These are phyloP conservation scores for Sebastes miniatus DNA, from an alignment of 2,797 vertebrate species.

Conservation along the genomic window DNA sequence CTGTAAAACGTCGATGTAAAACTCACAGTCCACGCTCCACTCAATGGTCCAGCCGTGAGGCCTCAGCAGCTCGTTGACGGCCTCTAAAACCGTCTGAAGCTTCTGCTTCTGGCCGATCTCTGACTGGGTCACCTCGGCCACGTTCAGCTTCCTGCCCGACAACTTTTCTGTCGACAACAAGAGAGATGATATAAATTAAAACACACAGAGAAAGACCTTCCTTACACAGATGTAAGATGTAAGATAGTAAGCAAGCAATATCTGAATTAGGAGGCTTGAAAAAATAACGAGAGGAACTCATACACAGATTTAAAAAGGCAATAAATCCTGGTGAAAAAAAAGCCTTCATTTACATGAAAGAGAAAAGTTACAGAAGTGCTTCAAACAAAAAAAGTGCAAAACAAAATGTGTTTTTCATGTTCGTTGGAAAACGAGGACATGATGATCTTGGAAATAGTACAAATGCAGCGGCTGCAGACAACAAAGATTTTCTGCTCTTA, in stretches of 20 bases:
- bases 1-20: background rate
- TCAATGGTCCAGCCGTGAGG: constrained; percentile 91
- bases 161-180: constrained; percentile 85
- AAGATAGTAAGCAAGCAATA: background rate
- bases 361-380: background rate
- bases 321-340: background rate
- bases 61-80: constrained; percentile 88
- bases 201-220: background rate
- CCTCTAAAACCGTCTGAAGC: constrained; percentile 92
- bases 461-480: background rate
- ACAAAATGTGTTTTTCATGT: background rate
- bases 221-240: background rate
- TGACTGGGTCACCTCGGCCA: constrained; percentile 96
- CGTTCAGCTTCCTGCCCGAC: constrained; percentile 89
- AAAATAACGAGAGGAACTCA: background rate
- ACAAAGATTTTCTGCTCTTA: background rate
- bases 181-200: background rate
- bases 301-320: background rate
- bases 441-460: background rate
- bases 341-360: background rate
- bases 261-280: background rate
- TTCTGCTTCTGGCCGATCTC: constrained; percentile 98
- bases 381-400: background rate
- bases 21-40: constrained; percentile 96
- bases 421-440: background rate